Base-by-base conservation (phyloP, 37 sponge, comb jelly and placozoan genomes). In the Aplysina aerophoba region DNA sequence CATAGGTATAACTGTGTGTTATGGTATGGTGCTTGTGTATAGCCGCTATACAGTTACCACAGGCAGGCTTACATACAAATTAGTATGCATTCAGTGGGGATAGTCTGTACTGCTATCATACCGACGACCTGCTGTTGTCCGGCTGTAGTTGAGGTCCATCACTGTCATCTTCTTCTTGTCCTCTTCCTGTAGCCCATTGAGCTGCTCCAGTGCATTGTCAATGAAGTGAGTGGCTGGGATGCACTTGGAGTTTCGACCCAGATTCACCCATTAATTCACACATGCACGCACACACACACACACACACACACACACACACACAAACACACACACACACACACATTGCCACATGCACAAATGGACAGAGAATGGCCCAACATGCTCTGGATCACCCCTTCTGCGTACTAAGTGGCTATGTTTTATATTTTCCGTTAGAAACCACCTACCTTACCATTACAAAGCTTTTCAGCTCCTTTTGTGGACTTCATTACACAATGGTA, bases 161-260 rank as follows among this genome's bases (percentile, higher is more conserved):
- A 14, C 50, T 59, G 55, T 62, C 2, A 28, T 84, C 72, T 33
- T 54, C 15, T 55, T 20, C 24, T 50, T 8, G 0, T 19, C 64
- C 40, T 58, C 62, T 56, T 17, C n/a, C 20, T 75, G 68, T 63
- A 91, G 92, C 90, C 92, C 5, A 87, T 94, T 84, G 95, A 94
- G 38, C 74, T 94, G 38, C 79, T 94, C 25, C 95, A 94, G 83
- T 94, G 95, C 78, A 94, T 94, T 44, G 92, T 94, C 24, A 89
- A 89, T 69, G 95, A 94, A 86, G 92, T 91, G 55, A 75, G 74
- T 21, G 30, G 13, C 50, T 44, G 3, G 3, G 50, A 44, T 8
- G 8, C 50, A 44, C 50, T 44, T 44, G 3, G n/a, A n/a, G n/a
- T n/a, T n/a, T n/a, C n/a, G n/a, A n/a, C n/a, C n/a, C n/a, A 28